These are phyloP conservation scores for Bombus superbus DNA, from an alignment of 1,140 invertebrate genomes.

Conservation along the genomic window DNA sequence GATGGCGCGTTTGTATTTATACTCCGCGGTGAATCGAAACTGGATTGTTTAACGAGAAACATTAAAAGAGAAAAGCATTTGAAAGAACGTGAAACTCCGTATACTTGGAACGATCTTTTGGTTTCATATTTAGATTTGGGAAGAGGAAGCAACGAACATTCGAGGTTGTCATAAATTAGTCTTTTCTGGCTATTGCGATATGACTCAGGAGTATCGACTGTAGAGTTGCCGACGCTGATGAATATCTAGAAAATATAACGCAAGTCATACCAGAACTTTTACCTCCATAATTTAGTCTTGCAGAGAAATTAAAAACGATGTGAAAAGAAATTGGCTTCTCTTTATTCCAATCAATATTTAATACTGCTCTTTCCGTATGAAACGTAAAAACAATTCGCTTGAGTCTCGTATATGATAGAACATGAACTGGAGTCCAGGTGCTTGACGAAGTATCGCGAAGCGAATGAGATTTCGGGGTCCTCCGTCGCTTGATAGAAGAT, in stretches of 20 bases:
- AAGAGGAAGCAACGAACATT: neutral
- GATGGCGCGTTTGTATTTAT: neutral
- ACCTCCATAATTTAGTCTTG: too few relatives aligned
- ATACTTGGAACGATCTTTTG: too few relatives aligned
- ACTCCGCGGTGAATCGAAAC: neutral
- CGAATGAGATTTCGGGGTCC: neutral
- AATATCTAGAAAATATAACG: neutral
- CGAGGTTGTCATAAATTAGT: neutral
- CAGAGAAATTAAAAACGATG: too few relatives aligned
- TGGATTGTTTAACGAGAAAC: neutral
- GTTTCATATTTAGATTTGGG: neutral
- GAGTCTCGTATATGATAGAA: neutral
- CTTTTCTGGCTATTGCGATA: neutral
- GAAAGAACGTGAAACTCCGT: neutral
- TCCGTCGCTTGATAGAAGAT: constrained; percentile 19
- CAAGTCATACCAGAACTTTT: neutral
- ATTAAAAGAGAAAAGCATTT: neutral
- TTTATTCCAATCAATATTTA: neutral
- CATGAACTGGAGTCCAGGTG: neutral
- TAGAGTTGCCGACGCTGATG: neutral
- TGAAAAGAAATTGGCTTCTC: neutral
- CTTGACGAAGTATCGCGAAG: neutral
- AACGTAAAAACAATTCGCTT: neutral
- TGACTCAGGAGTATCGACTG: neutral
- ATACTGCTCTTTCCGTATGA: neutral